A percentile compares a stretch with the other conserved stretches of the same genome.
Evolutionary conservation across 2,113 vertebrate species (phyloP).

Genomic region (Gopherus evgoodei): DNA sequence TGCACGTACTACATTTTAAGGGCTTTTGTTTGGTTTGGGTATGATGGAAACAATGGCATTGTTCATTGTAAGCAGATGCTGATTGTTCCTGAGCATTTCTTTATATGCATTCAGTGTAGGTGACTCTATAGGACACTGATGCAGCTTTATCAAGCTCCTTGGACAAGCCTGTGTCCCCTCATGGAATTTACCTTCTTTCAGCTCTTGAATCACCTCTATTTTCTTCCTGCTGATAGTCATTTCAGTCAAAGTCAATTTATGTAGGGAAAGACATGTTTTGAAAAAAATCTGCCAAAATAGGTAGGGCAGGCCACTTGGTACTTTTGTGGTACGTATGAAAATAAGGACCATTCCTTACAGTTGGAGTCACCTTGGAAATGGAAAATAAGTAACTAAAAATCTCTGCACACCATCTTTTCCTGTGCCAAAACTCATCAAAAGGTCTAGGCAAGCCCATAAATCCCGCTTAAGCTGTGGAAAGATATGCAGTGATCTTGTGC

Average conservation of each 20-base stretch:
- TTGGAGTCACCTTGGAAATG: background rate
- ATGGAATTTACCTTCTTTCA: background rate
- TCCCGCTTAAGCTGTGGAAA: background rate
- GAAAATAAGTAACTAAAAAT: background rate
- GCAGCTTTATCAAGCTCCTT: background rate
- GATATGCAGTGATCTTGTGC: background rate
- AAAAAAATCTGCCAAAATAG: background rate
- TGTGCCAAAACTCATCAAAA: background rate
- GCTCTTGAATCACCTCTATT: background rate
- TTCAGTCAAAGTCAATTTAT: background rate
- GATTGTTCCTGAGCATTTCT: background rate
- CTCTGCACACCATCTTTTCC: background rate
- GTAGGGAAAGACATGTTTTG: background rate
- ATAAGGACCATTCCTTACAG: background rate
- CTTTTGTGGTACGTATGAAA: background rate
- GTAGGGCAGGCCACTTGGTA: background rate
- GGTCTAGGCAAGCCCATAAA: background rate
- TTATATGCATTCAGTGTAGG: background rate
- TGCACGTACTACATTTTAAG: background rate
- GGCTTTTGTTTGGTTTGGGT: background rate
- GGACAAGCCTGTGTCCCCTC: background rate
- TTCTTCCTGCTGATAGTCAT: background rate
- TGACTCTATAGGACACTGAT: background rate
- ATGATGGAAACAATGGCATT: background rate
- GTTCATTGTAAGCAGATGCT: background rate